Conservation (phyloP, 2,888 invertebrate genomes). For the Linnaemya tessellans region DNA sequence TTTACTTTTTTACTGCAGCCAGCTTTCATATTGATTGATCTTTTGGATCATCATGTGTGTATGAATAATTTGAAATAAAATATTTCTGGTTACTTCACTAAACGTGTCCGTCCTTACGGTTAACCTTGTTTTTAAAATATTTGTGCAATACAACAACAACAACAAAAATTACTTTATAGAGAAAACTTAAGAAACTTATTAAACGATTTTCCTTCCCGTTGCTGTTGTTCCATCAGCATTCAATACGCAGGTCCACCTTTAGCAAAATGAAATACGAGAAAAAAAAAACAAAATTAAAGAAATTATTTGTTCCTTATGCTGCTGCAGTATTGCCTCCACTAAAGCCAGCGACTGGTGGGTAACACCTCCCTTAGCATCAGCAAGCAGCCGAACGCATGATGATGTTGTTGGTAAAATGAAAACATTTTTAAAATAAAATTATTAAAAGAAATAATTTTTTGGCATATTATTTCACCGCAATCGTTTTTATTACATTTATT, state of each 20-base stretch:
- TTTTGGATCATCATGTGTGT: slow-evolving; percentile 65
- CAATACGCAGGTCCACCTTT: slow-evolving; percentile 59
- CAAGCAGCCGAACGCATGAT: slow-evolving; percentile 16
- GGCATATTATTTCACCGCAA: slow-evolving; percentile 32
- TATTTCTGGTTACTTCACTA: slow-evolving; percentile 12
- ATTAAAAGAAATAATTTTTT: slow-evolving; percentile 48
- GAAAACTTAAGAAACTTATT: slow-evolving; percentile 34
- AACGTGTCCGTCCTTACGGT: slow-evolving; percentile 5
- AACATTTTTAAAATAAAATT: slow-evolving; percentile 50
- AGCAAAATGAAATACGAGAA: slow-evolving; percentile 1
- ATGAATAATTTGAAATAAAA: slow-evolving; percentile 58
- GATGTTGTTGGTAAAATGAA: slow-evolving; percentile 41
- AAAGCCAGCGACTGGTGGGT: slow-evolving; percentile 33
- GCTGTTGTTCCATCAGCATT: slow-evolving; percentile 40
- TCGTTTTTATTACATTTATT: slow-evolving; percentile 3
- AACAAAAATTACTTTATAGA: slow-evolving; percentile 3
- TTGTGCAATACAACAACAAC: slow-evolving; percentile 22
- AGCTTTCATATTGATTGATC: slow-evolving; percentile 67
- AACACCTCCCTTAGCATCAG: slow-evolving; percentile 48
- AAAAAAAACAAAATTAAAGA: slow-evolving; percentile 1
- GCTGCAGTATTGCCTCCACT: slow-evolving; percentile 7
- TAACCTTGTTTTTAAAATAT: slow-evolving; percentile 3
- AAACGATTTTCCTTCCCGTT: slow-evolving; percentile 28
- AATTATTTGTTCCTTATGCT: slow-evolving; percentile 40
- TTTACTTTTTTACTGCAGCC: background rate